Evolutionary conservation across 2,113 vertebrate species (phyloP).

Genomic region (Sturnira hondurensis): DNA sequence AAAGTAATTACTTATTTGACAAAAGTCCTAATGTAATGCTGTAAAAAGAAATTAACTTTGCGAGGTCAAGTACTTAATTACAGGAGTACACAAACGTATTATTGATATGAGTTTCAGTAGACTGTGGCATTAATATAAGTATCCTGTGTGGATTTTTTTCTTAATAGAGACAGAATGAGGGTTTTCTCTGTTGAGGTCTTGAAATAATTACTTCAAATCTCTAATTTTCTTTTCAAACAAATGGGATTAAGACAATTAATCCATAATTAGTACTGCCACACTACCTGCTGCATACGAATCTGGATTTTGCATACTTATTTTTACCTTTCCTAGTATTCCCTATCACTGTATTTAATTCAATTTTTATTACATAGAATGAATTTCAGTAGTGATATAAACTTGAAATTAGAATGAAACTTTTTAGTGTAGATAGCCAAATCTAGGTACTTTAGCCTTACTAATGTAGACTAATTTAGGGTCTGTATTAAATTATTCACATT

Average conservation of each 20-base stretch:
- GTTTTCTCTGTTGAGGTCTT: neutral
- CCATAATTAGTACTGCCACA: neutral
- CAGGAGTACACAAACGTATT: too few relatives aligned
- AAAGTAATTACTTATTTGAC: neutral
- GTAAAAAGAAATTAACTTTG: neutral
- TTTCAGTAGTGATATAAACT: neutral
- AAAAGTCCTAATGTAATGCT: neutral
- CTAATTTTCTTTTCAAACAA: constrained; percentile 1
- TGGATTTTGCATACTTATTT: neutral
- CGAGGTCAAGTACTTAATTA: neutral
- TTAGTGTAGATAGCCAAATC: neutral
- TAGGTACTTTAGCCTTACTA: neutral
- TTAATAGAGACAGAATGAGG: neutral
- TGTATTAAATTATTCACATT: neutral
- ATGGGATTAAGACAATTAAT: neutral
- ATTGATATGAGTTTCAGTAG: too few relatives aligned
- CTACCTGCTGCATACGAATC: neutral
- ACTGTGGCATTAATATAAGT: neutral
- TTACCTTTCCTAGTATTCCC: neutral
- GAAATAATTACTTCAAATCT: neutral
- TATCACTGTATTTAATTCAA: neutral
- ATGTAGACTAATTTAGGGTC: neutral
- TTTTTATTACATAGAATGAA: neutral
- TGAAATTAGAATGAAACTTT: neutral
- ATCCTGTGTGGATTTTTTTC: neutral